These are phyloP conservation scores for Teleiodes luculella DNA, from an alignment of 2,888 invertebrate genomes.

Conservation along the genomic window DNA sequence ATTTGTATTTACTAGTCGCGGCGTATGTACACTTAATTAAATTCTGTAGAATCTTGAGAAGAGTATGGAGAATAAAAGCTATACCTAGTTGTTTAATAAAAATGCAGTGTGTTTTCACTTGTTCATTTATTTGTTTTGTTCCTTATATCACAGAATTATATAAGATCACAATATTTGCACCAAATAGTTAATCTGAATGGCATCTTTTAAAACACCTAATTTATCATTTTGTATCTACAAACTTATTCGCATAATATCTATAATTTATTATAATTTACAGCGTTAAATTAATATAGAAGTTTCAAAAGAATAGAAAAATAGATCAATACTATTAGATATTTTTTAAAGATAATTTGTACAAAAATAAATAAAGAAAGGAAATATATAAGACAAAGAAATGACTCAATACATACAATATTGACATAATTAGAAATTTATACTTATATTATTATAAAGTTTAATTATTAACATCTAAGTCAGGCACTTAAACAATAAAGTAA, in stretches of 20 bases:
- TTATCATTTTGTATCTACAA: not conserved
- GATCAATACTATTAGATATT: no score
- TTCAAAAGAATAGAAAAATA: not conserved
- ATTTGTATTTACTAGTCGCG: no score
- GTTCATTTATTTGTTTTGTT: not conserved
- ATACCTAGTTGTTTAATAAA: no score
- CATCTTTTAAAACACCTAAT: not conserved
- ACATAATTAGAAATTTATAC: not conserved
- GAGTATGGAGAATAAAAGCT: no score
- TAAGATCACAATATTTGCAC: not conserved
- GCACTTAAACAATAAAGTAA: conserved; percentile 4
- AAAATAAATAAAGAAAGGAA: not conserved
- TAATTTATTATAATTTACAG: not conserved
- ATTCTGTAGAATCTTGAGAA: no score
- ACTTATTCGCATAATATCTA: not conserved
- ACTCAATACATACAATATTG: not conserved
- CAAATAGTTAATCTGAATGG: not conserved
- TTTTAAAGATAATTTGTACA: no score
- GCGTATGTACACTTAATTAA: no score
- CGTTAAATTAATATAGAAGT: not conserved
- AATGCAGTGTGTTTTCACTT: not conserved
- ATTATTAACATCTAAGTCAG: not conserved
- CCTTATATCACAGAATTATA: conserved; percentile 1
- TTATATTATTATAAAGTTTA: not conserved
- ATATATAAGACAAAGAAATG: not conserved